These are phyloP conservation scores for Tanypteryx hageni DNA, from an alignment of 2,888 invertebrate genomes.

Conservation along the genomic window DNA sequence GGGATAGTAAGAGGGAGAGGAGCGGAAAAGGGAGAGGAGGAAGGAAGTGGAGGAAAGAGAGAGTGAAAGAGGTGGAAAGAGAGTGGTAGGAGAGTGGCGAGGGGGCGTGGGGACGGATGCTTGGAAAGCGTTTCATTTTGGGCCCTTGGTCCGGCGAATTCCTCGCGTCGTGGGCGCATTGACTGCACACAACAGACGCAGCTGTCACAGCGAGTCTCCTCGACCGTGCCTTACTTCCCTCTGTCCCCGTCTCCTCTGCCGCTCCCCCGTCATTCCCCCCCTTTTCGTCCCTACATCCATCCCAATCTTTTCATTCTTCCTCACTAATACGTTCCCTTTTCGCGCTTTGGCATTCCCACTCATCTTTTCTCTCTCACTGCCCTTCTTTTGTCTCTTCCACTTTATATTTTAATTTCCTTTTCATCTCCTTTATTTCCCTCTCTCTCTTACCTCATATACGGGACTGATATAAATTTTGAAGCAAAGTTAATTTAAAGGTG, in stretches of 20 bases:
- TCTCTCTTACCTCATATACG: too few relatives aligned
- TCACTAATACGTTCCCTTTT: too few relatives aligned
- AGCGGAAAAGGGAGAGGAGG: neutral
- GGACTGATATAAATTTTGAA: too few relatives aligned
- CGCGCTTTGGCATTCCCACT: too few relatives aligned
- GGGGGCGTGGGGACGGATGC: neutral
- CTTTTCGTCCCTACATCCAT: neutral
- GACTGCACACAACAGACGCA: slow-evolving; percentile 45
- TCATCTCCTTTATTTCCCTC: neutral
- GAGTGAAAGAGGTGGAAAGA: neutral
- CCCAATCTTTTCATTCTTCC: too few relatives aligned
- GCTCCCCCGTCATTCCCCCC: slow-evolving; percentile 6
- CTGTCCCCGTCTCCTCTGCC: neutral
- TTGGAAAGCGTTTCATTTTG: slow-evolving; percentile 55
- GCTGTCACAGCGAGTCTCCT: slow-evolving; percentile 46
- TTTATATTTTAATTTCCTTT: neutral
- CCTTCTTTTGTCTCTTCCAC: too few relatives aligned
- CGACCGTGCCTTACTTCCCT: slow-evolving; percentile 15
- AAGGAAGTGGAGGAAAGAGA: neutral
- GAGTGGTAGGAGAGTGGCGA: neutral
- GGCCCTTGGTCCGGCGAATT: slow-evolving; percentile 48
- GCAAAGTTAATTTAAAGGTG: too few relatives aligned
- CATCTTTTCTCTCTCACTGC: too few relatives aligned
- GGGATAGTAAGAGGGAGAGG: neutral
- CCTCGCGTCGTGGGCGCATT: slow-evolving; percentile 58